Evolutionary conservation across 2,888 invertebrate genomes (phyloP).

Genomic region (Monoplex corrugatus): DNA sequence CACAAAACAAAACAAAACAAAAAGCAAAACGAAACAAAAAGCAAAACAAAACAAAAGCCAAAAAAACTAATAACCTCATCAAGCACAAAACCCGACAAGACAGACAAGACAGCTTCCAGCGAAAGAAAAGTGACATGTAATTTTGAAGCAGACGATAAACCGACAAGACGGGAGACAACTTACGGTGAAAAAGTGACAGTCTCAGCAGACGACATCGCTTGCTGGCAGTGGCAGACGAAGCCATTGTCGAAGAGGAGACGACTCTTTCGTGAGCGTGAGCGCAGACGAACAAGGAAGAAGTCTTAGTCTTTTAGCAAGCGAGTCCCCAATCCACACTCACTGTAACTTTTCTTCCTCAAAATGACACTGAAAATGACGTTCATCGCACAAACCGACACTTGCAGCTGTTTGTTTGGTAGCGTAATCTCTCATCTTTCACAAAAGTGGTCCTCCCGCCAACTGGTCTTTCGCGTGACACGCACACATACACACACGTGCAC

Average conservation of each 20-base stretch:
- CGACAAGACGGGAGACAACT: too few relatives aligned
- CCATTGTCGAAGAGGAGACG: background rate
- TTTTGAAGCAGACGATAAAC: too few relatives aligned
- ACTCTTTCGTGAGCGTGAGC: background rate
- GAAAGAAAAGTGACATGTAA: too few relatives aligned
- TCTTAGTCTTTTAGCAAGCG: too few relatives aligned
- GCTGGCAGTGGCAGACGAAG: conserved; percentile 1
- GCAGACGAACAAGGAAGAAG: background rate
- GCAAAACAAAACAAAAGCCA: background rate
- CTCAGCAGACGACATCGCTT: conserved; percentile 22
- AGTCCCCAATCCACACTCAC: background rate
- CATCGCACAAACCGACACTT: background rate
- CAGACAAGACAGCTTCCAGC: too few relatives aligned
- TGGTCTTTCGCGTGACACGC: too few relatives aligned
- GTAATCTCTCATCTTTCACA: too few relatives aligned
- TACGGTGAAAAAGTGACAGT: conserved; percentile 3
- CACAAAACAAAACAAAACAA: background rate
- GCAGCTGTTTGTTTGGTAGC: background rate
- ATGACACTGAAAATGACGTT: too few relatives aligned
- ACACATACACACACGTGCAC: too few relatives aligned
- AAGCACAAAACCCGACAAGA: background rate
- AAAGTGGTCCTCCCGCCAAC: too few relatives aligned
- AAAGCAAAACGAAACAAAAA: background rate
- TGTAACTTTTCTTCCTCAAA: too few relatives aligned
- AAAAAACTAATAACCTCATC: too few relatives aligned